Evolutionary conservation across 1,140 invertebrate species (phyloP).

Genomic region (Babylonia areolata): DNA sequence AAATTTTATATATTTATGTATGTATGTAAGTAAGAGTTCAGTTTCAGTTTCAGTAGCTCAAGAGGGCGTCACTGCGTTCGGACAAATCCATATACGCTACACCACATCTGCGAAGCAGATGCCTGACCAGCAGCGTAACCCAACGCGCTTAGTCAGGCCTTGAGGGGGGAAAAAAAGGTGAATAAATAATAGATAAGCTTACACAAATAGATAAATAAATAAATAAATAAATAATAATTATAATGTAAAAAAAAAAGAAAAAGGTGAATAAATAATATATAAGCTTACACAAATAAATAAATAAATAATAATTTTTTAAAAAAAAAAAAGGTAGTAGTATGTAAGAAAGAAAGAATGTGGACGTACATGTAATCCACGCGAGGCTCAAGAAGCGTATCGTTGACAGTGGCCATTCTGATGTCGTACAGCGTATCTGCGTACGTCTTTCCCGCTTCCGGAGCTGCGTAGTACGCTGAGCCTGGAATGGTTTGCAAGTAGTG

Average conservation of each 20-base stretch:
- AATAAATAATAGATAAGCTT: background rate
- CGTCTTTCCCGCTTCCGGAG: constrained; percentile 44
- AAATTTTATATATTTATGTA: too few relatives aligned
- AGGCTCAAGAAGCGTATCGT: background rate
- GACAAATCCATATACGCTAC: too few relatives aligned
- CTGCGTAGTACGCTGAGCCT: constrained; percentile 52
- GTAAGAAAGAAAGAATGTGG: background rate
- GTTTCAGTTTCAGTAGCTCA: too few relatives aligned
- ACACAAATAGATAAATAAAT: background rate
- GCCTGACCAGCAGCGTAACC: too few relatives aligned
- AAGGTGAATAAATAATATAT: background rate
- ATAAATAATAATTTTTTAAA: too few relatives aligned
- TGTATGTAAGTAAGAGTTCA: too few relatives aligned
- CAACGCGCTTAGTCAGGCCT: too few relatives aligned
- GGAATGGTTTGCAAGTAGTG: background rate
- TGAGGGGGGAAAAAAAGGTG: background rate
- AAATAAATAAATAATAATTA: background rate
- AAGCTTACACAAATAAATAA: background rate
- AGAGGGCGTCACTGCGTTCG: too few relatives aligned
- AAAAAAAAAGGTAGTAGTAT: too few relatives aligned
- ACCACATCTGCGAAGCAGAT: too few relatives aligned
- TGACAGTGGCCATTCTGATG: constrained; percentile 40
- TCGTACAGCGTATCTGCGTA: constrained; percentile 52
- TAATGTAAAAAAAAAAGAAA: background rate
- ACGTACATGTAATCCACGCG: constrained; percentile 14